Percentiles rank a stretch among this genome's conserved stretches.
Evolutionary conservation across 2,113 vertebrate genomes (phyloP).

Genomic region (Platysternon megacephalum): DNA sequence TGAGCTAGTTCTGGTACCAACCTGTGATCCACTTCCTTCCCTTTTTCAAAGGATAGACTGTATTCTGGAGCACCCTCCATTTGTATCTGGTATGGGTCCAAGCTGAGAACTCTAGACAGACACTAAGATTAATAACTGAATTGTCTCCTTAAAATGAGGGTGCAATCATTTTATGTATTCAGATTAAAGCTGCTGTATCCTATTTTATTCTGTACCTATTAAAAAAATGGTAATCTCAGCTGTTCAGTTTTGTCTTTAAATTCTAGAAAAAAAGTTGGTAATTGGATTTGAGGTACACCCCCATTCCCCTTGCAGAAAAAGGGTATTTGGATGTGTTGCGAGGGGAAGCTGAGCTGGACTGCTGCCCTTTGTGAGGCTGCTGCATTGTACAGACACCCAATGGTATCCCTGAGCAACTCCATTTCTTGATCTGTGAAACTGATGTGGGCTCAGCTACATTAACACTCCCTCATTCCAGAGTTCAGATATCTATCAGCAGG

Average conservation of each 20-base stretch:
- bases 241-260: slow-evolving; percentile 7
- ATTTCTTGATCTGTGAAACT: slow-evolving; percentile 28
- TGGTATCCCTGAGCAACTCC: neutral
- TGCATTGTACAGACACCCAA: slow-evolving; percentile 48
- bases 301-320: neutral
- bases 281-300: neutral
- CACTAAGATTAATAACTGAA: slow-evolving; percentile 11
- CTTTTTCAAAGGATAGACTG: neutral
- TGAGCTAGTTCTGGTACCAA: neutral
- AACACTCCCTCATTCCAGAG: slow-evolving; percentile 6
- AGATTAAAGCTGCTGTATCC: slow-evolving; percentile 71
- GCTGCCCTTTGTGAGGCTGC: slow-evolving; percentile 36
- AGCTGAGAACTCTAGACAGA: slow-evolving; percentile 27
- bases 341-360: neutral
- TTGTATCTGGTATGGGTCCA: neutral
- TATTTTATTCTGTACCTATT: slow-evolving; percentile 73
- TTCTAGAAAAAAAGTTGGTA: slow-evolving; percentile 37
- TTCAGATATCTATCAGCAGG: slow-evolving; percentile 18
- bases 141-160: slow-evolving; percentile 5
- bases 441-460: neutral
- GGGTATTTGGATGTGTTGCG: slow-evolving; percentile 18
- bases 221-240: slow-evolving; percentile 3
- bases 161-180: neutral
- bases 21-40: neutral
- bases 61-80: neutral